A percentile compares a stretch with the other conserved stretches of the same genome.
Evolutionary conservation across 1,140 invertebrate genomes (phyloP).

Genomic region (Varroa destructor): DNA sequence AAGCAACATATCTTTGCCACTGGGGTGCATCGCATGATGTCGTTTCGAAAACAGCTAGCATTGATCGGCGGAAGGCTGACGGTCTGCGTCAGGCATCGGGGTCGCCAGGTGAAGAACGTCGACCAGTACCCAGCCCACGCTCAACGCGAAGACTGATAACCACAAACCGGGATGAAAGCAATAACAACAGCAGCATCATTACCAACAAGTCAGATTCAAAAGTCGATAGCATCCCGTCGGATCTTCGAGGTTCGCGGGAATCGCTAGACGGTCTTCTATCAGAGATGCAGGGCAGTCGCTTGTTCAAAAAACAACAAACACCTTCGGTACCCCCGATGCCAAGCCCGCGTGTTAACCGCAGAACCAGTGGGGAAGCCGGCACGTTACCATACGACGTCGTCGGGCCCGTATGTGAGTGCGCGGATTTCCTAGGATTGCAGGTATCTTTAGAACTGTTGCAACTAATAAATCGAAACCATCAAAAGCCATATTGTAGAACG

Average conservation of each 20-base stretch:
- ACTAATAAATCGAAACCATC: no score
- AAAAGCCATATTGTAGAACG: no score
- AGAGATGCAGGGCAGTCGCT: constrained; percentile 9
- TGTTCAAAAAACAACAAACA: constrained; percentile 10
- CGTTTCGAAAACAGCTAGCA: no score
- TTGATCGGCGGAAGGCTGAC: no score
- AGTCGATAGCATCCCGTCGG: constrained; percentile 9
- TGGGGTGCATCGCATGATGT: no score
- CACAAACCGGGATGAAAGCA: constrained; percentile 26
- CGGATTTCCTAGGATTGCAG: constrained; percentile 41
- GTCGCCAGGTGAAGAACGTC: no score
- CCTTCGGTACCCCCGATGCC: not conserved
- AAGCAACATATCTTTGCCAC: no score
- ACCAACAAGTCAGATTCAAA: no score
- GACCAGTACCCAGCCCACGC: not conserved
- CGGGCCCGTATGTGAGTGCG: constrained; percentile 44
- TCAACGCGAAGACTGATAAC: not conserved
- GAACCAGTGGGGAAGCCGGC: constrained; percentile 5
- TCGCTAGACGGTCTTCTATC: constrained; percentile 4
- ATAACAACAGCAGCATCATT: no score
- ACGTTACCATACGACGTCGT: constrained; percentile 40
- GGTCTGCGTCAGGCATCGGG: no score
- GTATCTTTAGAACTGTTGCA: no score
- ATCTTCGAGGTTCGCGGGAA: constrained; percentile 11
- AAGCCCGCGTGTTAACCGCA: not conserved